Base-by-base conservation (phyloP, 2,888 invertebrate species). In the Rambutsinella grinnellia region DNA sequence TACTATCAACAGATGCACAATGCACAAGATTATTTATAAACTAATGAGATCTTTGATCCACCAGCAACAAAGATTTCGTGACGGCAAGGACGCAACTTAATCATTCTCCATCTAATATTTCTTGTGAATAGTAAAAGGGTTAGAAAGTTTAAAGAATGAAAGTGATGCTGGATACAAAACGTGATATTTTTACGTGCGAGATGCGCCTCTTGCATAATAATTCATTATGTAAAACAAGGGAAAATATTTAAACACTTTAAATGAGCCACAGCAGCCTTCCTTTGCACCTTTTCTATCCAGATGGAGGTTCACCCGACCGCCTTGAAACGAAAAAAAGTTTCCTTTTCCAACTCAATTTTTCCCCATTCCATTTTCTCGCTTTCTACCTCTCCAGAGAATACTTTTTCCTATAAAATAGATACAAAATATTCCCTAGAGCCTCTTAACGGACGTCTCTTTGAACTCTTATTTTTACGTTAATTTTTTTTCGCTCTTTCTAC, bases 231-330 rank as follows among this genome's bases (percentile, higher is more conserved):
- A 60, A 69, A 69, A 61, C 21, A 69, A 61, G 69, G 26, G 17
- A 53, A 54, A 44, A 53, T 28, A 69, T 69, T 69, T 69, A 69
- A 69, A 69, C 69, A 54, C 53, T 69, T 27, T 53, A 70, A 70
- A 70, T 70, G 54, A 63, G 21, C 28, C 62, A n/a, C n/a, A 70
- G 62, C 70, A 57, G 62, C 44, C 62, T 70, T 62, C 70, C 70
- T 70, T 70, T 70, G 70, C 70, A 70, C 70, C 70, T 70, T n/a
- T 8, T 49, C 49, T 5, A 17, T 6, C 57, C 57, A 57, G 57
- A 57, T 57, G 57, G 13, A 57, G 2, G n/a, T n/a, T n/a, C n/a
- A n/a, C n/a, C n/a, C n/a, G n/a, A n/a, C n/a, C n/a, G n/a, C n/a
- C n/a, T n/a, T n/a, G n/a, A 36, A 36, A 36, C 6, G 36, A 36